Percentiles rank a stretch among this genome's conserved stretches.
Evolutionary conservation across 2,113 vertebrate species (phyloP).

Genomic region (Tinamus guttatus): DNA sequence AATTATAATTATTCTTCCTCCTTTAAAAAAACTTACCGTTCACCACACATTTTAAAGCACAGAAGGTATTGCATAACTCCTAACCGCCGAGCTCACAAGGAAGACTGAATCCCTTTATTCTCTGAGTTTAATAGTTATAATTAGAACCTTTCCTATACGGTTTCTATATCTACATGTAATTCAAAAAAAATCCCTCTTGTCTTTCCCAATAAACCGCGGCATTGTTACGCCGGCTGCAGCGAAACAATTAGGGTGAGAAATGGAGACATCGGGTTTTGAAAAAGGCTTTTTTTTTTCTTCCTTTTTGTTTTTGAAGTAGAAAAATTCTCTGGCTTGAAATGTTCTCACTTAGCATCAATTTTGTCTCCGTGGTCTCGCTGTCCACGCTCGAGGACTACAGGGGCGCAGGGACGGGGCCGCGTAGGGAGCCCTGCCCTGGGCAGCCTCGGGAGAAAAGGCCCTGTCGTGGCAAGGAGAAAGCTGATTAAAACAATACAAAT

Average conservation of each 20-base stretch:
- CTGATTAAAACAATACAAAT: too few relatives aligned
- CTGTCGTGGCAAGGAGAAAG: background rate
- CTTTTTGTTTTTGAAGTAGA: background rate
- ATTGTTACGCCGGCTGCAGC: background rate
- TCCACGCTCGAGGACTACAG: background rate
- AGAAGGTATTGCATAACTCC: background rate
- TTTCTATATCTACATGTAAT: background rate
- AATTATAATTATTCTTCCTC: conserved; percentile 13
- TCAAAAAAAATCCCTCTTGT: conserved; percentile 18
- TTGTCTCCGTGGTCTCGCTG: rapidly evolving
- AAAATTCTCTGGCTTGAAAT: background rate
- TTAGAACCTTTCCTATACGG: conserved; percentile 19
- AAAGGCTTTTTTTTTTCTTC: rapidly evolving
- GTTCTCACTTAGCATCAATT: background rate
- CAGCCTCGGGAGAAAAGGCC: background rate
- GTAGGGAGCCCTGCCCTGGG: background rate
- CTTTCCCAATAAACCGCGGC: background rate
- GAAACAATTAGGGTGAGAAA: background rate
- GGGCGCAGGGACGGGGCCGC: rapidly evolving
- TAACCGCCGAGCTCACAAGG: background rate
- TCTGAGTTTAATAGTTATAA: background rate
- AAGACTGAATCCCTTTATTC: conserved; percentile 33
- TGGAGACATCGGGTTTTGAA: background rate
- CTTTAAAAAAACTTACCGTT: background rate
- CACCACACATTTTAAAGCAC: background rate